Evolutionary conservation across 2,888 invertebrate genomes (phyloP), one percentile per base, ranked within the genome.

Genomic region (Eupithecia dodoneata): DNA sequence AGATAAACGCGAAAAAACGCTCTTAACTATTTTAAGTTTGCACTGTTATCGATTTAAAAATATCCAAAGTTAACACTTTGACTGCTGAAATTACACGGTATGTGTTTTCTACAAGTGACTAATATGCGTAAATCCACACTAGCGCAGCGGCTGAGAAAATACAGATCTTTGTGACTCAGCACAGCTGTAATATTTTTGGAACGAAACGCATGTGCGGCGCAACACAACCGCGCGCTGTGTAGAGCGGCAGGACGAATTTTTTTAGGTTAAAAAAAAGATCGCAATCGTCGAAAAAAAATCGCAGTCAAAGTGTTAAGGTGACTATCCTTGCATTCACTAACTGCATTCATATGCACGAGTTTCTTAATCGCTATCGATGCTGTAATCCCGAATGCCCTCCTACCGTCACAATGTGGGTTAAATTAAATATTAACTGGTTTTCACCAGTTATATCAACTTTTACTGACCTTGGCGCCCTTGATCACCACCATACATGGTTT

Each of bases 321-420:
- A 6, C 5, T 66, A 66, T 42, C 66, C 42, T 66, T 66, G 66
- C 41, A 66, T 42, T 66, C 66, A 66, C 63, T 63, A 66, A 69
- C 79, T 81, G 77, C 81, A 80, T 77, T 80, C 73, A 71, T 77
- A 73, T 18, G 65, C 41, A 69, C 69, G 41, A 76, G 72, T 81
- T 79, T 80, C 77, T 75, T 77, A 81, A 81, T 77, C 47, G 10
- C 10, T 15, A 77, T 70, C 15, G 65, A 49, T 79, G 76, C 77
- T 75, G 79, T 75, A 82, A 82, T 77, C 66, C 69, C 79, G 67
- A 63, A 70, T 63, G 74, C 75, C 76, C 79, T 79, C 74, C 30
- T 49, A 72, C 63, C 49, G 66, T 66, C 66, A 66, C 42, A 66
- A 66, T 42, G 66, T 66, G 13, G 55, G 55, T n/a, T 59, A 59